Percentiles rank a stretch among this genome's conserved stretches.
phyloP scores from a whole-genome alignment of 2,888 invertebrate genomes.

The Drosophila borborema region DNA sequence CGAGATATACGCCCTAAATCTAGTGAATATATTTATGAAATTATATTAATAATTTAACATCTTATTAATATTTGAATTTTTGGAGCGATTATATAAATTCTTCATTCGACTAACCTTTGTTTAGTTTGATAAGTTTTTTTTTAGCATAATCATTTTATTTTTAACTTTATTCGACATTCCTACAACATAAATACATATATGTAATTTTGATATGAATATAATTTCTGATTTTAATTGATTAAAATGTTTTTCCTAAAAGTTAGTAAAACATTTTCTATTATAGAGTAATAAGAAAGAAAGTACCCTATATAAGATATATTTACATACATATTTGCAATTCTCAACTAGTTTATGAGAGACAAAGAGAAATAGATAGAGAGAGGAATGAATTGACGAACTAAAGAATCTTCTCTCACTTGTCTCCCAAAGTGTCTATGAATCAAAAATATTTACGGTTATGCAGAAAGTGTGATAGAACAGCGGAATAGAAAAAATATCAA shows the following conservation, averaged over 20 bases:
- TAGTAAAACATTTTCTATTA: too few relatives aligned
- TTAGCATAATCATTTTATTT: background rate
- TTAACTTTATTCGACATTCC: background rate
- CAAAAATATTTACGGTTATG: slow-evolving; percentile 14
- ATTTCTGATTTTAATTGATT: background rate
- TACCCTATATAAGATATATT: too few relatives aligned
- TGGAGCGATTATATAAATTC: background rate
- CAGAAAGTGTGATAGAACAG: slow-evolving; percentile 17
- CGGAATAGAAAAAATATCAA: background rate
- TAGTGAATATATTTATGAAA: background rate
- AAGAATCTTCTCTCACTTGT: background rate
- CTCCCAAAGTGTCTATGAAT: background rate
- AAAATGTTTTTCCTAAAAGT: too few relatives aligned
- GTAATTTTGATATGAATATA: background rate
- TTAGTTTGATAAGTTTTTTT: background rate
- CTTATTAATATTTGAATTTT: background rate
- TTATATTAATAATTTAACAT: slow-evolving; percentile 3
- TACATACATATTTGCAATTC: background rate
- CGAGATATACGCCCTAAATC: background rate
- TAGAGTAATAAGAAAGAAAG: too few relatives aligned
- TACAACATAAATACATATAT: background rate
- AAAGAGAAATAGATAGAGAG: background rate
- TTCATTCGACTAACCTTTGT: background rate
- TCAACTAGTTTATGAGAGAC: background rate
- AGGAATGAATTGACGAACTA: too few relatives aligned